Conservation (phyloP, 2,888 invertebrate species). For the Platypus cylindrus region DNA sequence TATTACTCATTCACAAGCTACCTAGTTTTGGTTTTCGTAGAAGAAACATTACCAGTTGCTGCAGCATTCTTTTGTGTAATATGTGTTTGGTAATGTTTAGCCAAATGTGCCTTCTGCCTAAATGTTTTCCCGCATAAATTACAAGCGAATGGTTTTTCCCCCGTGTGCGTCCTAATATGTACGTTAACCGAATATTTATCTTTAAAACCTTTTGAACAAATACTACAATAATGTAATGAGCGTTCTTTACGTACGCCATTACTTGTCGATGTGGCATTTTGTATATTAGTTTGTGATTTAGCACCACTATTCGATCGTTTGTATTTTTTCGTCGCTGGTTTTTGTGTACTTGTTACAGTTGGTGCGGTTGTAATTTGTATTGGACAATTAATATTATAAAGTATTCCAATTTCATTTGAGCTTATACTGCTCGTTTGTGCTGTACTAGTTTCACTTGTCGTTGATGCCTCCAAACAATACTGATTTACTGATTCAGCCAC, state of each 20-base stretch:
- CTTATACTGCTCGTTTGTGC: conserved; percentile 39
- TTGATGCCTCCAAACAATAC: conserved; percentile 44
- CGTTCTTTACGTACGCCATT: conserved; percentile 73
- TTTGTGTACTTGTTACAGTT: conserved; percentile 47
- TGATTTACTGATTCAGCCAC: conserved; percentile 66
- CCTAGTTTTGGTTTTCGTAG: conserved; percentile 31
- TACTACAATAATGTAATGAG: conserved; percentile 81
- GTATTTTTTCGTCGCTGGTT: conserved; percentile 58
- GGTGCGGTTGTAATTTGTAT: conserved; percentile 42
- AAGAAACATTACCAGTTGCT: conserved; percentile 45
- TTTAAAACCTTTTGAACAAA: conserved; percentile 88
- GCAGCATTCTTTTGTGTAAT: conserved; percentile 71
- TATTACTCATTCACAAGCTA: conserved; percentile 23
- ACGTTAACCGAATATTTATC: conserved; percentile 97
- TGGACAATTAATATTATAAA: conserved; percentile 31
- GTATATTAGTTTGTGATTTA: conserved; percentile 28
- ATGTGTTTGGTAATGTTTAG: conserved; percentile 88
- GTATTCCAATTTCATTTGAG: conserved; percentile 30
- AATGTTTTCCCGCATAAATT: conserved; percentile 88
- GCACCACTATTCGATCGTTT: conserved; percentile 43
- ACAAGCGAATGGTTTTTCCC: conserved; percentile 95
- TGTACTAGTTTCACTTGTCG: conserved; percentile 38
- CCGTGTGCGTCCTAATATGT: conserved; percentile 94
- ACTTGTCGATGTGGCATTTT: conserved; percentile 46
- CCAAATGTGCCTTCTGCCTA: conserved; percentile 82